phyloP scores from a whole-genome alignment of 2,888 invertebrate genomes.

The Adelphocoris suturalis region DNA sequence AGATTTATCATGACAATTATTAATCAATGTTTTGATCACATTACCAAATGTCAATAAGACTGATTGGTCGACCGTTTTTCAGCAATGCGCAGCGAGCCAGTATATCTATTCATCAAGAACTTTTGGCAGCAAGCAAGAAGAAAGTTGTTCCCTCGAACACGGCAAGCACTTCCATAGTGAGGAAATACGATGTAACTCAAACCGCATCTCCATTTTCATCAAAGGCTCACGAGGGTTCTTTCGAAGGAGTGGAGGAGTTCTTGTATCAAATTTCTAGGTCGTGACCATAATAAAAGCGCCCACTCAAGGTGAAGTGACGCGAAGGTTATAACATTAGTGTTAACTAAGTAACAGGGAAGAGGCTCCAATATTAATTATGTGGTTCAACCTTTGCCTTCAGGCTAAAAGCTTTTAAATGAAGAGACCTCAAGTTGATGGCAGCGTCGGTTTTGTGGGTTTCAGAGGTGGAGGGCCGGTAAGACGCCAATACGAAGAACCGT shows the following conservation, averaged over 20 bases:
- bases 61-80: too few species aligned
- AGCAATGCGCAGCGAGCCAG: too few species aligned
- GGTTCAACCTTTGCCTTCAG: conserved; percentile 41
- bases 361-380: conserved; percentile 67
- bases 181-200: too few species aligned
- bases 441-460: conserved; percentile 1
- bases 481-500: background rate
- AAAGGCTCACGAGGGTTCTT: background rate
- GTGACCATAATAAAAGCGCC: conserved; percentile 27
- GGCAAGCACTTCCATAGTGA: too few species aligned
- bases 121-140: too few species aligned
- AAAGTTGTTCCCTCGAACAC: too few species aligned
- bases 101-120: too few species aligned
- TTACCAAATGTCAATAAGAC: too few species aligned
- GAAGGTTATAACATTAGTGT: conserved; percentile 28
- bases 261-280: background rate
- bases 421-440: conserved; percentile 55
- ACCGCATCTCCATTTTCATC: background rate
- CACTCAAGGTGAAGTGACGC: conserved; percentile 19
- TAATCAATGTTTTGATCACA: too few species aligned
- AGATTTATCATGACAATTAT: too few species aligned
- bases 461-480: conserved; percentile 2
- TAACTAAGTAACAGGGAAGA: conserved; percentile 41
- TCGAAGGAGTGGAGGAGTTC: background rate
- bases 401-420: conserved; percentile 69